Evolutionary conservation across 2,797 vertebrate genomes (phyloP), one percentile per base, ranked within the genome.

Genomic region (Sus cebifrons): DNA sequence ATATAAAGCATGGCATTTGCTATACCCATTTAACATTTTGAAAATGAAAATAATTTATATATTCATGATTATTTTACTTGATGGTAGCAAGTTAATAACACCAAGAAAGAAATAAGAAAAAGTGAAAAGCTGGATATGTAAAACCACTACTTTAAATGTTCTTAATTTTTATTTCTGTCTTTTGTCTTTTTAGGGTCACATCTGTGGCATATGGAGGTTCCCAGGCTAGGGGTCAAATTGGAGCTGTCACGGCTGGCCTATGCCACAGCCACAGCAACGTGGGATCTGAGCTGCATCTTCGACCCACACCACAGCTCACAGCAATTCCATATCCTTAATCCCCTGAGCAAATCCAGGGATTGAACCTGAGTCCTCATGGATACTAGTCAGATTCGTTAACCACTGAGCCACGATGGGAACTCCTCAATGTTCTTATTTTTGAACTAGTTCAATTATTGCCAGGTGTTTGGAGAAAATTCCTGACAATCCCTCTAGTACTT

Each of bases 81-180:
- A 74, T 23, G 40, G 15, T 36, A 92, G 27, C 56, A 96, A 96
- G 60, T 2, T 79, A 71, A 71, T 78, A 92, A 82, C 16, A 70
- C 14, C 3, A 27, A 58, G 49, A 88, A 70, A 75, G 10, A 94
- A 75, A 40, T 0, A 71, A 12, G 56, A 29, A 82, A 82, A 78
- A 94, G 77, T 60, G 27, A 5, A 94, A 90, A 83, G 56, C 10
- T 64, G 17, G 89, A 14, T 62, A 58, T n/a, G n/a, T 81, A 71
- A 92, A 96, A 40, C 5, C 27, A 94, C 27, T 54, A 5, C 21
- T 86, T 83, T 79, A 67, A 44, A 40, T 92, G 17, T 60, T 65
- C 3, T 91, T 36, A 65, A 86, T 91, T 92, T 94, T 82, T 49
- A 7, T 49, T 49, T 49, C 44, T 49, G 44, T 49, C 44, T 49